Conservation (phyloP, 2,113 vertebrate genomes). For the Cacatua alba region DNA sequence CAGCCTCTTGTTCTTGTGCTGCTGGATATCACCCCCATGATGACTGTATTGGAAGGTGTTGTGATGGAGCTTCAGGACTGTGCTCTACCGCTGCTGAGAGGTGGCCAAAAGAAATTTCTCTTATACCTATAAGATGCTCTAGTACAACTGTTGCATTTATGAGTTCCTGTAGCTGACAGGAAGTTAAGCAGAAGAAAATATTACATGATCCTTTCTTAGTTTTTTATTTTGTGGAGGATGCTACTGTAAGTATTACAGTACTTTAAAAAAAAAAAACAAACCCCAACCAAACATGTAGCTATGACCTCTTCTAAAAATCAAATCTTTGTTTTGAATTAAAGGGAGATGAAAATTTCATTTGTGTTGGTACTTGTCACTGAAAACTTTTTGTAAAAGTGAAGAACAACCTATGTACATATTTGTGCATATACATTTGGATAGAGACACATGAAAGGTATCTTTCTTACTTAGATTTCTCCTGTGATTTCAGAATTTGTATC, state of each 20-base stretch:
- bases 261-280: not conserved
- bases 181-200: not conserved
- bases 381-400: not conserved
- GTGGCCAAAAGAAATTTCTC: conserved; percentile 66
- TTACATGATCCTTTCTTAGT: not conserved
- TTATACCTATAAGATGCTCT: not conserved
- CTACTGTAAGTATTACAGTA: not conserved
- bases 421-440: not conserved
- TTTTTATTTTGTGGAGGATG: not conserved
- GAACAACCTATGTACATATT: not conserved
- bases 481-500: not conserved
- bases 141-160: not conserved
- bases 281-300: not conserved
- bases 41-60: conserved; percentile 92
- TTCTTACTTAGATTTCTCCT: not conserved
- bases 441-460: not conserved
- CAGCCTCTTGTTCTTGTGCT: conserved; percentile 89
- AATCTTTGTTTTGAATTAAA: not conserved
- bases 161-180: not conserved
- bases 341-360: not conserved
- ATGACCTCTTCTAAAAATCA: not conserved
- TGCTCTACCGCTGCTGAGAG: conserved; percentile 90
- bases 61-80: conserved; percentile 99
- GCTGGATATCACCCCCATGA: conserved; percentile 94
- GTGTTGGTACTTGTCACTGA: not conserved